Evolutionary conservation across 1,140 invertebrate genomes (phyloP).

Genomic region (Yoshiicerus persimilis): DNA sequence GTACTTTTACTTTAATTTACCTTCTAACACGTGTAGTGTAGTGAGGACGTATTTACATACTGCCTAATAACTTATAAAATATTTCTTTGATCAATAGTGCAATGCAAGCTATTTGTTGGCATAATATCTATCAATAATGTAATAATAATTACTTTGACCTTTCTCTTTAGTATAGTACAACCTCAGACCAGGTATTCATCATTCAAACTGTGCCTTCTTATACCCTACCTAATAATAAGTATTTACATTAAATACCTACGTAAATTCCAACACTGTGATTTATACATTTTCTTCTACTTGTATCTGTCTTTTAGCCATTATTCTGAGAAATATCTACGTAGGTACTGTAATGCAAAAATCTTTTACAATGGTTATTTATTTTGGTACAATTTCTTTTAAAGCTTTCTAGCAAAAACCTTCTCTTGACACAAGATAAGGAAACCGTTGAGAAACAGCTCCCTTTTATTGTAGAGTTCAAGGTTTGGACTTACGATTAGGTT

Average conservation of each 20-base stretch:
- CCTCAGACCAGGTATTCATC: neutral
- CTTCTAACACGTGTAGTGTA: neutral
- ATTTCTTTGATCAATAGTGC: neutral
- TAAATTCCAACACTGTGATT: neutral
- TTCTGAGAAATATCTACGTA: neutral
- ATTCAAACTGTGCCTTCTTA: neutral
- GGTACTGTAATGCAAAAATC: neutral
- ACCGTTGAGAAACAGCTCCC: neutral
- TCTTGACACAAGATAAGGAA: neutral
- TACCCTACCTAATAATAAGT: neutral
- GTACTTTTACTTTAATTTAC: neutral
- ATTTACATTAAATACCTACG: neutral
- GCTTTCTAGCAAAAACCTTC: conserved; percentile 24
- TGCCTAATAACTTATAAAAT: neutral
- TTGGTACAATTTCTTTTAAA: conserved; percentile 37
- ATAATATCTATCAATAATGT: neutral
- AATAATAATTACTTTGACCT: neutral
- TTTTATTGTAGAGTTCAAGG: neutral
- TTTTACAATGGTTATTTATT: neutral
- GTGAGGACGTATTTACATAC: neutral
- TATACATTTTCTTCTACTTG: neutral
- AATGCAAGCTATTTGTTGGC: neutral
- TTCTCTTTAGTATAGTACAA: neutral
- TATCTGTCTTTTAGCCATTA: neutral
- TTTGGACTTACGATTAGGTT: conserved; percentile 14